These are phyloP conservation scores for Oreonectes daqikongensis DNA, from an alignment of 2,797 vertebrate genomes.

Conservation along the genomic window DNA sequence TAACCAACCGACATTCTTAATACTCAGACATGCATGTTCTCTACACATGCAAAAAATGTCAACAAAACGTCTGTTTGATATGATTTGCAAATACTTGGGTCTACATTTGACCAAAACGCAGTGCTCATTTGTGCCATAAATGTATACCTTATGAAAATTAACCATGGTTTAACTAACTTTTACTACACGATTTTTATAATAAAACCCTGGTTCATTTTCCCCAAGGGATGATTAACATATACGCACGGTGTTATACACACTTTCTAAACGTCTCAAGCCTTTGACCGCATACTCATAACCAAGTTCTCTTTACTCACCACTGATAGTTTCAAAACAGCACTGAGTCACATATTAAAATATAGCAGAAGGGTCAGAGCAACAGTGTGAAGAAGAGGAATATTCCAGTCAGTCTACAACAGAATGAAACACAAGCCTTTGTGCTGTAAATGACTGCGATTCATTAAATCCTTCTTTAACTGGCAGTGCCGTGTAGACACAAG, in stretches of 20 bases:
- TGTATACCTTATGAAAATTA: not conserved
- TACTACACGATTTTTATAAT: too few species aligned
- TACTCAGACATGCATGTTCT: not conserved
- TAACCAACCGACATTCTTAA: not conserved
- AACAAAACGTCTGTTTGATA: not conserved
- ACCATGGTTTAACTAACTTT: too few species aligned
- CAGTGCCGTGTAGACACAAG: conserved; percentile 3
- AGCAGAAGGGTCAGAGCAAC: not conserved
- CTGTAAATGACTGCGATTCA: conserved; percentile 17
- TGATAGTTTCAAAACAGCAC: not conserved
- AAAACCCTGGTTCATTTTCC: not conserved
- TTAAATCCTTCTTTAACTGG: conserved; percentile 2
- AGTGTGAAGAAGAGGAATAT: not conserved
- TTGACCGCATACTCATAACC: not conserved
- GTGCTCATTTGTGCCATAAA: not conserved
- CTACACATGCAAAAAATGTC: not conserved
- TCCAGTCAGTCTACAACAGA: not conserved
- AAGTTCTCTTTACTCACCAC: not conserved
- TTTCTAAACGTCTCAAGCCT: not conserved
- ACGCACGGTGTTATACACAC: too few species aligned
- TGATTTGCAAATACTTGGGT: not conserved
- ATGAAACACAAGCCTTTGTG: not conserved
- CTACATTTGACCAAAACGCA: not conserved
- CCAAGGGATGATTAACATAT: too few species aligned
- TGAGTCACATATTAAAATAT: not conserved